Conservation (phyloP, 1,140 invertebrate genomes). For the Zaprionus kolodkinae region DNA sequence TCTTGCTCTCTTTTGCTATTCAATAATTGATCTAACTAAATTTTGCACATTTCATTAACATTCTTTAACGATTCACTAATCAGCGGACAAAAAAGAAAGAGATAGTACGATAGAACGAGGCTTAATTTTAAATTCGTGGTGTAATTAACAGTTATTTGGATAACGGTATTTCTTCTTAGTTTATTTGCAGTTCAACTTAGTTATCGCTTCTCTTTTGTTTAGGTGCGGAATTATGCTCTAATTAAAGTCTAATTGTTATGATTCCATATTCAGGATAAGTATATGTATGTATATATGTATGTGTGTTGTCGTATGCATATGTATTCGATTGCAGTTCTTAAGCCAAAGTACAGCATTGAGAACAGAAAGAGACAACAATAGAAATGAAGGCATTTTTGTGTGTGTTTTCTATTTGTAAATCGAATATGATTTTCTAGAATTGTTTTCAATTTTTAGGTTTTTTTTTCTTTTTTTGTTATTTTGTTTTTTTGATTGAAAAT, state of each 20-base stretch:
- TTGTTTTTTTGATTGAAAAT: neutral
- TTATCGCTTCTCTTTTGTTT: conserved; percentile 6
- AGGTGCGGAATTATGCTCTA: conserved; percentile 42
- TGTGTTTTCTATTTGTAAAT: conserved; percentile 16
- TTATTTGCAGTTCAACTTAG: neutral
- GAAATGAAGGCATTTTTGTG: conserved; percentile 41
- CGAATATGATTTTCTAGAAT: conserved; percentile 1
- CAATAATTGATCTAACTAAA: conserved; percentile 44
- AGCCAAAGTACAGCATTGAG: conserved; percentile 47
- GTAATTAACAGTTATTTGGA: conserved; percentile 3
- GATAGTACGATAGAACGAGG: conserved; percentile 13
- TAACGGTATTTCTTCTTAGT: neutral
- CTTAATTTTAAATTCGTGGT: neutral
- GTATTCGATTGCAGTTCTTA: conserved; percentile 21
- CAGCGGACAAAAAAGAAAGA: conserved; percentile 24
- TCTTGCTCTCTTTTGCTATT: conserved; percentile 6
- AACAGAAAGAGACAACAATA: conserved; percentile 7
- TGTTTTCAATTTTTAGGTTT: too few species aligned
- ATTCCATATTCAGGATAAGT: conserved; percentile 23
- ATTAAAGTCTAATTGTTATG: conserved; percentile 42
- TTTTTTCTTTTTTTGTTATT: conserved; percentile 1
- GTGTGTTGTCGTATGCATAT: conserved; percentile 15
- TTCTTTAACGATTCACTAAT: conserved; percentile 24
- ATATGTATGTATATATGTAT: conserved; percentile 14
- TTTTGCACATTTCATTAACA: conserved; percentile 35